A percentile compares a stretch with the other conserved stretches of the same genome.
Conservation (phyloP, 2,113 vertebrate species). For the Thalassoma bifasciatum region DNA sequence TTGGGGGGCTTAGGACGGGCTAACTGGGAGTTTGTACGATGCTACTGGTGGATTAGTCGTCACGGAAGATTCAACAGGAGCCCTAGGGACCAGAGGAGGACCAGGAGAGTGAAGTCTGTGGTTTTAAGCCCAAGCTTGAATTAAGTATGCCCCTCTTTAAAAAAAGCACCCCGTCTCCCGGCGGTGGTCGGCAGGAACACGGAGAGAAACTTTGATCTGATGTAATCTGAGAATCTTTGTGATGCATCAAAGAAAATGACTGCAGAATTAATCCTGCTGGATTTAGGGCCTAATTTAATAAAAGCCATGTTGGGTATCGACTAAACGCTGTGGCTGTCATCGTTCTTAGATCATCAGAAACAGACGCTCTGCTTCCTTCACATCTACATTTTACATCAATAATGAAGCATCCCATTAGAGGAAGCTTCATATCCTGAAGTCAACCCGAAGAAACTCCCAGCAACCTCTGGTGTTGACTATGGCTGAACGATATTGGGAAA, state of each 20-base stretch:
- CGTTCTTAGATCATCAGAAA: constrained; percentile 34
- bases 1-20: constrained; percentile 60
- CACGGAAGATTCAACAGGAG: constrained; percentile 66
- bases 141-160: too few species aligned
- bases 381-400: constrained; percentile 8
- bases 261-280: constrained; percentile 23
- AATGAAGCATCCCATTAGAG: neutral
- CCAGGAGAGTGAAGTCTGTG: neutral
- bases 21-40: constrained; percentile 63
- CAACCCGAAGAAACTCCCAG: too few species aligned
- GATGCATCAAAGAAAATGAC: neutral
- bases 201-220: too few species aligned
- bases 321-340: neutral
- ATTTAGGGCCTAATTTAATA: neutral
- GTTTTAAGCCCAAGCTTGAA: too few species aligned
- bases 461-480: too few species aligned
- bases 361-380: constrained; percentile 10
- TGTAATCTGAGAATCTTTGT: constrained; percentile 12
- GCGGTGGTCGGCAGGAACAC: too few species aligned
- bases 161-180: too few species aligned
- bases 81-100: constrained; percentile 16
- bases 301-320: too few species aligned
- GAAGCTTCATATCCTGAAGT: too few species aligned
- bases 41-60: constrained; percentile 72
- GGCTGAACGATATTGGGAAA: too few species aligned